Percentiles rank a stretch among this genome's conserved stretches.
phyloP scores from a whole-genome alignment of 2,113 vertebrate genomes.

The Ptilonorhynchus violaceus region DNA sequence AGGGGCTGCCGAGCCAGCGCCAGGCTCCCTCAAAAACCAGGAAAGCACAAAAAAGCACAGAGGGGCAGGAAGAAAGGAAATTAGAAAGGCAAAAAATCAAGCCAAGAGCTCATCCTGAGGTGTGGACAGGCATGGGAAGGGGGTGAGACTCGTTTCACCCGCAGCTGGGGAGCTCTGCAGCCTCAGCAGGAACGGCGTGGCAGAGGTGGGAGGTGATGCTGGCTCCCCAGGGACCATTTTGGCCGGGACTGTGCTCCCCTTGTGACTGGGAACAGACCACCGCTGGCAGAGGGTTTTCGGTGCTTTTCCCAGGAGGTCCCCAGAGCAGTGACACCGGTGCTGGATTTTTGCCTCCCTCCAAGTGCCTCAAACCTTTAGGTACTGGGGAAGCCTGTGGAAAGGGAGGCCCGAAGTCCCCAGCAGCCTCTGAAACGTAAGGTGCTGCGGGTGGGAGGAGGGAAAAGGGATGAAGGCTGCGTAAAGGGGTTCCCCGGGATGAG shows the following conservation, averaged over 20 bases:
- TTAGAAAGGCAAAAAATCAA: slow-evolving; percentile 41
- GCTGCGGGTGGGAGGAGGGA: neutral
- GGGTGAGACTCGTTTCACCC: neutral
- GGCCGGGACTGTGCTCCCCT: neutral
- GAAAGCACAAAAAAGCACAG: slow-evolving; percentile 18
- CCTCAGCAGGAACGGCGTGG: fast-evolving
- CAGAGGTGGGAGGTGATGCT: neutral
- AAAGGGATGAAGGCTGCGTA: neutral
- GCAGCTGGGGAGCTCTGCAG: neutral
- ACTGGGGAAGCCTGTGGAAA: neutral
- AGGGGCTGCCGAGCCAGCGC: neutral
- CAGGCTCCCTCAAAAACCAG: slow-evolving; percentile 24
- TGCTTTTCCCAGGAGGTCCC: neutral
- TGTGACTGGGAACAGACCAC: neutral
- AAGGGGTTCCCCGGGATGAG: neutral
- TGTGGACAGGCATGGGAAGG: neutral
- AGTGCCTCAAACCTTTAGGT: neutral
- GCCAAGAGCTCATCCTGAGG: slow-evolving; percentile 14
- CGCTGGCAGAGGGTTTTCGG: fast-evolving
- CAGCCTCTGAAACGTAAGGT: neutral
- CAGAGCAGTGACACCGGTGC: fast-evolving
- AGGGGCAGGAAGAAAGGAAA: slow-evolving; percentile 24
- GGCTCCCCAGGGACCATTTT: neutral
- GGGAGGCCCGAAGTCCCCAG: fast-evolving
- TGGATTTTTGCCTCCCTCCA: neutral